Evolutionary conservation across 2,888 invertebrate species (phyloP).

Genomic region (Nomada ruficornis): DNA sequence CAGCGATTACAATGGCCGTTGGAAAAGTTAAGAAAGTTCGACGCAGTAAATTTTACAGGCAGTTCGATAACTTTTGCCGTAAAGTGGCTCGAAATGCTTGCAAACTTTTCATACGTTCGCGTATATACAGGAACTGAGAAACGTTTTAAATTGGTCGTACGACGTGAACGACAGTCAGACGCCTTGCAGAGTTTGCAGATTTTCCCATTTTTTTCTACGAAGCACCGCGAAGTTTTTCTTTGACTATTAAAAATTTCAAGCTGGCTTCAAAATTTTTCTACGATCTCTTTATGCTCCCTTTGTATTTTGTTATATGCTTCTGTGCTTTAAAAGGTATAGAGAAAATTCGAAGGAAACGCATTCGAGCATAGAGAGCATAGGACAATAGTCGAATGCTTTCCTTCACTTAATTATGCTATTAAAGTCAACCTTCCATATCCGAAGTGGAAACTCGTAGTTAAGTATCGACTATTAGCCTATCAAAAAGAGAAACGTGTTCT

Average conservation of each 20-base stretch:
- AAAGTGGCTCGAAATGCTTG: slow-evolving; percentile 46
- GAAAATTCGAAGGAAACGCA: too few relatives aligned
- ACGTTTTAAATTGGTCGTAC: slow-evolving; percentile 35
- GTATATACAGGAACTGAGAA: slow-evolving; percentile 30
- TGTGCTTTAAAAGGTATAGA: too few relatives aligned
- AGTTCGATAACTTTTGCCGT: slow-evolving; percentile 47
- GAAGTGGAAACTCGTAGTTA: too few relatives aligned
- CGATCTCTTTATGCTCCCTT: too few relatives aligned
- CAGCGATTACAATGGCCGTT: slow-evolving; percentile 30
- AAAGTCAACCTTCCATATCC: too few relatives aligned
- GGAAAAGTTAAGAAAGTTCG: slow-evolving; percentile 44
- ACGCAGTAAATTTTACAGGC: slow-evolving; percentile 40
- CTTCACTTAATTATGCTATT: too few relatives aligned
- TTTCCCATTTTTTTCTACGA: not conserved
- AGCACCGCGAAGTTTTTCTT: not conserved
- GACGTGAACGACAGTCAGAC: slow-evolving; percentile 7
- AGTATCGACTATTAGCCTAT: too few relatives aligned
- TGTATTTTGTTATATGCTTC: too few relatives aligned
- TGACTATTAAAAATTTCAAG: not conserved
- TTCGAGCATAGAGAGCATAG: too few relatives aligned
- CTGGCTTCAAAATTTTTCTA: too few relatives aligned
- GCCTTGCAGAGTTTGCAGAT: slow-evolving; percentile 1
- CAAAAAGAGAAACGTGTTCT: too few relatives aligned
- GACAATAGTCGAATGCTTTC: too few relatives aligned
- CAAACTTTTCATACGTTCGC: slow-evolving; percentile 51